Evolutionary conservation across 1,140 invertebrate species (phyloP).

Genomic region (Anoplophora glabripennis): DNA sequence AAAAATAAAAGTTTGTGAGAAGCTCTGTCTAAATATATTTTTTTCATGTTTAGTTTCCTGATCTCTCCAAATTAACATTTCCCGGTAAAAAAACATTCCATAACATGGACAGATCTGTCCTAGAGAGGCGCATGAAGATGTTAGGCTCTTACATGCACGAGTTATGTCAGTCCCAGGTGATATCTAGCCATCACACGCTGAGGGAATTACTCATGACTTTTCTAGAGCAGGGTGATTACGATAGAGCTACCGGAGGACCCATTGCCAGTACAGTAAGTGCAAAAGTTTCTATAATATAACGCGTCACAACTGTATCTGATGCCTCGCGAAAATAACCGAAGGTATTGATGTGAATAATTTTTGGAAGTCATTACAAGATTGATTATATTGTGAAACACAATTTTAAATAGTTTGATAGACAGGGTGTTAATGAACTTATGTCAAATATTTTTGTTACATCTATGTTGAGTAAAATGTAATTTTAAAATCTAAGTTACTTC

Average conservation of each 20-base stretch:
- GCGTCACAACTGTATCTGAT: too few species aligned
- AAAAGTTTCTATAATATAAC: background rate
- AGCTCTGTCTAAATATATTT: background rate
- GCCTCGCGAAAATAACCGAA: too few species aligned
- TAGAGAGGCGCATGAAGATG: conserved; percentile 83
- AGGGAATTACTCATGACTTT: conserved; percentile 70
- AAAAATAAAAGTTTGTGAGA: too few species aligned
- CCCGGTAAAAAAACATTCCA: conserved; percentile 93
- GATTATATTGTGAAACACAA: too few species aligned
- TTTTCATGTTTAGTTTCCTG: conserved; percentile 64
- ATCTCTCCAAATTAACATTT: conserved; percentile 75
- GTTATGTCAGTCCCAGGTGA: conserved; percentile 60
- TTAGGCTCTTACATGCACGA: conserved; percentile 80
- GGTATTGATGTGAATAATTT: too few species aligned
- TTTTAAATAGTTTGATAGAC: too few species aligned
- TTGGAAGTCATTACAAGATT: too few species aligned
- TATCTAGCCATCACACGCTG: conserved; percentile 65
- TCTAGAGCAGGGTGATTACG: conserved; percentile 77
- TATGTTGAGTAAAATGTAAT: too few species aligned
- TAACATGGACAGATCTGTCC: conserved; percentile 82
- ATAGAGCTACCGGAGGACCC: conserved; percentile 61
- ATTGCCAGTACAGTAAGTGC: conserved; percentile 57
- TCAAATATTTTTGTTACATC: too few species aligned
- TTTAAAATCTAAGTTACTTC: too few species aligned
- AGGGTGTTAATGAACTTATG: too few species aligned